Base-by-base conservation (phyloP, 2,113 vertebrate genomes). In the Cranoglanis bouderius region DNA sequence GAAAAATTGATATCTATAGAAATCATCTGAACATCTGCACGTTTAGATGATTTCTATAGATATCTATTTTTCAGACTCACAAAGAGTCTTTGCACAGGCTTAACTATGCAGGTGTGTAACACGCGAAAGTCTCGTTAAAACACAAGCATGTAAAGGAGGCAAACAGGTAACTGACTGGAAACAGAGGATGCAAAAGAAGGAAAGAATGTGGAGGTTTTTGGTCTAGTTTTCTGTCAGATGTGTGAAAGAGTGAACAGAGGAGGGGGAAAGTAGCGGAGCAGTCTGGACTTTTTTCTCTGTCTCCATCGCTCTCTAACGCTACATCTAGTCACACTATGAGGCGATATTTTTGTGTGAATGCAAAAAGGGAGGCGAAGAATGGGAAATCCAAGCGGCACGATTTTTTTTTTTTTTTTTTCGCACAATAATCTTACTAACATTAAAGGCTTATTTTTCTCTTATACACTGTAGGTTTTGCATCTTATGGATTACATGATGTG, bases 191-290 rank as follows among this genome's bases (percentile, higher is more conserved):
- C 4, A 80, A 82, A 85, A 55, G 53, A 88, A 72, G 85, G 88
- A 88, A 86, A 77, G 86, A 90, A 61, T 87, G 61, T 82, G 82
- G 80, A 85, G 87, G 85, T 29, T 87, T 89, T 82, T 85, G 72
- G 86, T 92, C 91, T 92, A 85, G 91, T 92, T 92, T 90, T 91
- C 61, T 91, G 91, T 92, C 92, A 92, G 82, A 88, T 86, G 67
- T 88, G 72, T 89, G 63, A 82, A 86, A 91, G 82, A 74, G 24
- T 89, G 49, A 86, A 90, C 90, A 91, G 89, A 86, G 91, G 91
- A 91, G 91, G 92, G 92, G 92, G 88, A 92, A 92, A 85, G 59
- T 85, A 90, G 85, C 89, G 86, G 90, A 90, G 61, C 35, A 59
- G 57, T 90, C 85, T 91, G 91, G 89, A 89, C 88, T 72, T 90